Evolutionary conservation across 2,113 vertebrate genomes (phyloP).

Genomic region (Tragelaphus imberbis): DNA sequence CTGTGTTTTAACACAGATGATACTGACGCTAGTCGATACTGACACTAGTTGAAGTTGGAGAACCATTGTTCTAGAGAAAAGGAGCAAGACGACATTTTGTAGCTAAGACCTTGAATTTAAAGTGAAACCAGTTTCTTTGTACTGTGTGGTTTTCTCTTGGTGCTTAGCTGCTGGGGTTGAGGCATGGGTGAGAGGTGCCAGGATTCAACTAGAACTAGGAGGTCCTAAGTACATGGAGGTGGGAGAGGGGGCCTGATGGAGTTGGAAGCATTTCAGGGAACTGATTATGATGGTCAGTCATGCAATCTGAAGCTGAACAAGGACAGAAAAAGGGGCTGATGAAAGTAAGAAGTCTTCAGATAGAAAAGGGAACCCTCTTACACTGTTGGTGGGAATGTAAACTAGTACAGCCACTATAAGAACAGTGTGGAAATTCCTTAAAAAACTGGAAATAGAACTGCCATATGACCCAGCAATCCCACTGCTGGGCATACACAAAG

Average conservation of each 20-base stretch:
- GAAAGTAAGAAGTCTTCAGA: not conserved
- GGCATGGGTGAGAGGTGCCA: not conserved
- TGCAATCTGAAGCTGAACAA: not conserved
- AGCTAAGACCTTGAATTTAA: not conserved
- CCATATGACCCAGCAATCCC: not conserved
- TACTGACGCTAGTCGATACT: not conserved
- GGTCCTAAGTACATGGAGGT: not conserved
- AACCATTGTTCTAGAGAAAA: not conserved
- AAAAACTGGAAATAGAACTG: not conserved
- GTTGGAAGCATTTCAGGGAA: not conserved
- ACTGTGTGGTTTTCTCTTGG: not conserved
- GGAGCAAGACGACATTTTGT: not conserved
- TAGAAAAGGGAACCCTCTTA: not conserved
- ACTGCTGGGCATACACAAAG: not conserved
- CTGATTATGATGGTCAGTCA: not conserved
- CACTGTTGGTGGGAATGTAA: not conserved
- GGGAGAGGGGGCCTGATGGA: not conserved
- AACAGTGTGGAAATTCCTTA: not conserved
- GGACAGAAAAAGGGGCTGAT: not conserved
- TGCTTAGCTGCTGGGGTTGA: not conserved
- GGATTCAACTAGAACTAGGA: not conserved
- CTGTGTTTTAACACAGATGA: not conserved
- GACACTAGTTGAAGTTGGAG: not conserved
- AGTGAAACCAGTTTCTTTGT: not conserved
- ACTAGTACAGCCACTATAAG: not conserved